Percentiles rank a stretch among this genome's conserved stretches.
Conservation (phyloP, 2,113 vertebrate genomes). For the Paramormyrops kingsleyae region DNA sequence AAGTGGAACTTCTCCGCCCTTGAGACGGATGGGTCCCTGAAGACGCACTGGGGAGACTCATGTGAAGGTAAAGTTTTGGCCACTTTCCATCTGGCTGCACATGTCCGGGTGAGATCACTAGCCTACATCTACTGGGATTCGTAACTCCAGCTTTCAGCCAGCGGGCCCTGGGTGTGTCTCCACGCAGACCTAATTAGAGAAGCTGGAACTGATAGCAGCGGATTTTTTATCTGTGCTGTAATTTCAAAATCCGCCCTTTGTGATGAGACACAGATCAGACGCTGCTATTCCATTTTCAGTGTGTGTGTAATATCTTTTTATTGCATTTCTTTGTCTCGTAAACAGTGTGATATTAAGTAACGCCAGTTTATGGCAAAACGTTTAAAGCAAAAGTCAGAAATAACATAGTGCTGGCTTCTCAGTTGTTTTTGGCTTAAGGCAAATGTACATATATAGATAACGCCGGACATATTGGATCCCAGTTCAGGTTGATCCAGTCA, state of each 20-base stretch:
- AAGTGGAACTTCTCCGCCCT: conserved; percentile 48
- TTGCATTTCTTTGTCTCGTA: neutral
- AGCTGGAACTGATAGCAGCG: neutral
- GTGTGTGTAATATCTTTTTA: neutral
- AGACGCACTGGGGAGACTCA: conserved; percentile 32
- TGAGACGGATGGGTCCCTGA: conserved; percentile 50
- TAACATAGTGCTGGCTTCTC: neutral
- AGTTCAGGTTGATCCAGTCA: neutral
- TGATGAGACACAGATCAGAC: neutral
- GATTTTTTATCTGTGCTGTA: neutral
- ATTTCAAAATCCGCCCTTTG: neutral
- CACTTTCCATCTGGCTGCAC: neutral
- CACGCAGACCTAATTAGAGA: neutral
- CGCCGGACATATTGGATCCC: neutral
- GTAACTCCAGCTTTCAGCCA: neutral
- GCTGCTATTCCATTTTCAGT: neutral
- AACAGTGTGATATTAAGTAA: neutral
- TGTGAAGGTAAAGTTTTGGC: conserved; percentile 54
- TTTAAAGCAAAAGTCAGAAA: neutral
- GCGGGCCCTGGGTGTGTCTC: neutral
- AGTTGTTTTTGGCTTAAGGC: neutral
- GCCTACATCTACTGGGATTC: neutral
- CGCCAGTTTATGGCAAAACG: neutral
- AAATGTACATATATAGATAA: neutral
- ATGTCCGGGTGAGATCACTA: neutral